Evolutionary conservation across 2,113 vertebrate species (phyloP), one percentile per base, ranked within the genome.

Genomic region (Chaetura pelagica): DNA sequence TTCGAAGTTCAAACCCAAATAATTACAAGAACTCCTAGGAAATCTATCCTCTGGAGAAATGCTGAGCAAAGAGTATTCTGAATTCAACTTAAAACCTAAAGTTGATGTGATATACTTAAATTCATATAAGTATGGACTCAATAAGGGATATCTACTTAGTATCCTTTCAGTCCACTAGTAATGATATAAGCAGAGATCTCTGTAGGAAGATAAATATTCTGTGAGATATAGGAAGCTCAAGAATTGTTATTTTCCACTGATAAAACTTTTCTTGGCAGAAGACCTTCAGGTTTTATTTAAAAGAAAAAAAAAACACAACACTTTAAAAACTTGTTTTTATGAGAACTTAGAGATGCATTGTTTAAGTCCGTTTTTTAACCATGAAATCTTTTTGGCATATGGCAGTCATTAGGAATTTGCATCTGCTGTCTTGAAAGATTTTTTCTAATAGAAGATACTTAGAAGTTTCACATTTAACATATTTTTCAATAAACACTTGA

Each of bases 351-450:
- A 95, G 97, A 94, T 83, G 73, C 75, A 97, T 94, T 98, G 93
- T 95, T 97, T 84, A 90, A 96, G 96, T 93, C 91, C 52, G 4
- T 76, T 95, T 97, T 93, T 95, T 94, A 97, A 89, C 94, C 93
- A 68, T 96, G 67, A 85, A 97, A 96, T 96, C 94, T 75, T 95
- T 97, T 92, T 97, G 96, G 95, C 98, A 98, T 98, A 97, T 98
- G 98, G 97, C 98, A 98, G 82, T 97, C 97, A 97, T 98, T 98
- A 98, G n/a, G 71, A 83, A 91, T 96, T 95, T 97, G 95, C 96
- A 94, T 98, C 96, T 97, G 86, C 95, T 97, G 46, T 97, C 96
- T 96, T 89, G 84, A 95, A 97, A 95, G 93, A 87, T 58, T 86
- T 96, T 97, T 97, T 74, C 95, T 96, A 90, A 96, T 96, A 77